Evolutionary conservation across 2,888 invertebrate species (phyloP).

Genomic region (Polymixis flavicincta): DNA sequence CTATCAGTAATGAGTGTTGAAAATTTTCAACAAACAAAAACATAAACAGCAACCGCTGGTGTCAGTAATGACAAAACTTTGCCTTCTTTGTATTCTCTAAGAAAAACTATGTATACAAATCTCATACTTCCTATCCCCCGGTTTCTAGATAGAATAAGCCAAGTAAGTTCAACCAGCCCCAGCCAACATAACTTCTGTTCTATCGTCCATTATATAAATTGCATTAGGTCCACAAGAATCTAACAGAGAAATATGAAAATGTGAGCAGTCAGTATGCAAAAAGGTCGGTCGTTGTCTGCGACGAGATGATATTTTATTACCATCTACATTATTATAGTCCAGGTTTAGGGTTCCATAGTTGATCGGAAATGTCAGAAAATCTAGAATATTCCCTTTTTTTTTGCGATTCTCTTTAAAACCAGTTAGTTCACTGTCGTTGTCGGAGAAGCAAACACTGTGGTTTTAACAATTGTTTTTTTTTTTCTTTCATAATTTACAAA

Average conservation of each 20-base stretch:
- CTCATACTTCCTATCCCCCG: background rate
- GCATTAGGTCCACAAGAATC: conserved; percentile 58
- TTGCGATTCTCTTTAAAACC: background rate
- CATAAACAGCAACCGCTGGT: background rate
- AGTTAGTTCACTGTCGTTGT: background rate
- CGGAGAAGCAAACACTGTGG: background rate
- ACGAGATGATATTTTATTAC: conserved; percentile 64
- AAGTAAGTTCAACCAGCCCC: conserved; percentile 6
- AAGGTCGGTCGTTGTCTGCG: conserved; percentile 56
- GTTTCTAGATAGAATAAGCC: conserved; percentile 12
- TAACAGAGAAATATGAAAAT: conserved; percentile 62
- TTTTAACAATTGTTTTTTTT: background rate
- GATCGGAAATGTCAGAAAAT: background rate
- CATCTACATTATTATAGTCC: conserved; percentile 44
- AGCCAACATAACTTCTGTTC: conserved; percentile 39
- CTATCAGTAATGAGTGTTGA: background rate
- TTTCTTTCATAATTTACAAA: background rate
- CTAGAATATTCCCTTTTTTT: background rate
- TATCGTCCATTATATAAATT: conserved; percentile 59
- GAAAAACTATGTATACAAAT: background rate
- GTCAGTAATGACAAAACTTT: conserved; percentile 10
- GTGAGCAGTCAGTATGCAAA: conserved; percentile 62
- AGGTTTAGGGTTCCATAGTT: conserved; percentile 33
- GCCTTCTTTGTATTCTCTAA: background rate
- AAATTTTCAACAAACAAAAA: conserved; percentile 1